Percentiles rank a stretch among this genome's conserved stretches.
Conservation (phyloP, 1,140 invertebrate species). For the Prorops nasuta region DNA sequence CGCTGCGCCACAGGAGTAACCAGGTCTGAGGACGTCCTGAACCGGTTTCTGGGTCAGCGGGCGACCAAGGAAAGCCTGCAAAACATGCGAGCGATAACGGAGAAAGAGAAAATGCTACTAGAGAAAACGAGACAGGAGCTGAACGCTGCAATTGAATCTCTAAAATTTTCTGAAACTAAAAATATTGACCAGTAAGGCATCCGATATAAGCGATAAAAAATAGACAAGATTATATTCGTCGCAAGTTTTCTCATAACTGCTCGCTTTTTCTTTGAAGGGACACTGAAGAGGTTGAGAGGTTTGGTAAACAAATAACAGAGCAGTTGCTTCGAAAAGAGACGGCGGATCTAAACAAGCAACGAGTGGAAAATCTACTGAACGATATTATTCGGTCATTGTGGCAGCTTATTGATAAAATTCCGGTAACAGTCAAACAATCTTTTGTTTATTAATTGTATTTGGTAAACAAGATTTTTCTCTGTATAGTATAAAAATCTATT, state of each 20-base stretch:
- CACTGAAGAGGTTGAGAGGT: conserved; percentile 63
- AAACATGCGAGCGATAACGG: conserved; percentile 67
- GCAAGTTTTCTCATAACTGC: background rate
- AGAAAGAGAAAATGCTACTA: conserved; percentile 69
- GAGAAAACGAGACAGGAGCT: conserved; percentile 68
- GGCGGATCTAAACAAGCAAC: conserved; percentile 50
- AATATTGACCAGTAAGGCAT: conserved; percentile 73
- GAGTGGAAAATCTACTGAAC: conserved; percentile 45
- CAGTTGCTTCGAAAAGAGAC: conserved; percentile 49
- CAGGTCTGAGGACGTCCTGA: conserved; percentile 69
- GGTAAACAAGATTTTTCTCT: no score
- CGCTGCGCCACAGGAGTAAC: conserved; percentile 75
- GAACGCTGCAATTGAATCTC: conserved; percentile 69
- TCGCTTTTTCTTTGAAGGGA: conserved; percentile 54
- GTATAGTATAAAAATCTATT: conserved; percentile 2
- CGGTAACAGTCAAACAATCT: conserved; percentile 31
- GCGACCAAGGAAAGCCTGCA: conserved; percentile 67
- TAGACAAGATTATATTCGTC: background rate
- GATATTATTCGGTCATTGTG: conserved; percentile 35
- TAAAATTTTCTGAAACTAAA: conserved; percentile 76
- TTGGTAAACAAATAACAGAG: conserved; percentile 61
- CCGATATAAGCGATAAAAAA: background rate
- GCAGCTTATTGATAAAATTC: conserved; percentile 39
- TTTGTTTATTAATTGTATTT: conserved; percentile 10
- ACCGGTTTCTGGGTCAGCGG: conserved; percentile 70